Evolutionary conservation across 2,888 invertebrate genomes (phyloP).

Genomic region (Polydesmus complanatus): DNA sequence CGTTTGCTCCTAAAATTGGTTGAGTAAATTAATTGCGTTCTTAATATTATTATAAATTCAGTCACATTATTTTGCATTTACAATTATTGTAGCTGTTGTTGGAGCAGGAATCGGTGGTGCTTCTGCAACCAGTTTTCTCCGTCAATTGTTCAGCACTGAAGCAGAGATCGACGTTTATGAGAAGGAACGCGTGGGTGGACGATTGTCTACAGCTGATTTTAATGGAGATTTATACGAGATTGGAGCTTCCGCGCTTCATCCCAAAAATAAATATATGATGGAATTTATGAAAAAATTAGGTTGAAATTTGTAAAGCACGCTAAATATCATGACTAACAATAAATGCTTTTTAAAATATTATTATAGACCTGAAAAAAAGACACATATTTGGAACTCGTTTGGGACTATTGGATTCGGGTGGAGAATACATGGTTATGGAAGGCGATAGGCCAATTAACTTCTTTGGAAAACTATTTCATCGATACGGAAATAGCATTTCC

Average conservation of each 20-base stretch:
- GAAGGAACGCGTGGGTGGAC: constrained; percentile 41
- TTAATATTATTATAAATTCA: no score
- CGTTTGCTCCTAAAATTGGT: no score
- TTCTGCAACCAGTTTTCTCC: background rate
- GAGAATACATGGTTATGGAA: background rate
- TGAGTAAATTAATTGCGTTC: no score
- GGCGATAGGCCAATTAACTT: background rate
- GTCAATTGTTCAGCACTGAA: constrained; percentile 19
- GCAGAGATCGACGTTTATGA: constrained; percentile 44
- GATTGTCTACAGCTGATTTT: constrained; percentile 39
- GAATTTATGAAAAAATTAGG: background rate
- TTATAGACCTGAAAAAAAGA: background rate
- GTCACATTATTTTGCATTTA: no score
- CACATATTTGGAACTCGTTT: background rate
- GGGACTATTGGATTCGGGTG: background rate
- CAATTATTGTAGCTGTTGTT: background rate
- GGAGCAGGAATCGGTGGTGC: background rate
- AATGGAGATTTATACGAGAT: constrained; percentile 40
- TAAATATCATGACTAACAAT: background rate
- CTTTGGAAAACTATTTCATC: background rate
- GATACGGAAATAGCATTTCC: background rate
- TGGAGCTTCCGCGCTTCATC: constrained; percentile 46
- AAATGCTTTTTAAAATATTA: background rate
- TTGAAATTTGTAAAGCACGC: no score
- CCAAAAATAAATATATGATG: constrained; percentile 33